Percentiles rank a stretch among this genome's conserved stretches.
Evolutionary conservation across 2,797 vertebrate species (phyloP).

Genomic region (Xiphorhynchus erythropygius): DNA sequence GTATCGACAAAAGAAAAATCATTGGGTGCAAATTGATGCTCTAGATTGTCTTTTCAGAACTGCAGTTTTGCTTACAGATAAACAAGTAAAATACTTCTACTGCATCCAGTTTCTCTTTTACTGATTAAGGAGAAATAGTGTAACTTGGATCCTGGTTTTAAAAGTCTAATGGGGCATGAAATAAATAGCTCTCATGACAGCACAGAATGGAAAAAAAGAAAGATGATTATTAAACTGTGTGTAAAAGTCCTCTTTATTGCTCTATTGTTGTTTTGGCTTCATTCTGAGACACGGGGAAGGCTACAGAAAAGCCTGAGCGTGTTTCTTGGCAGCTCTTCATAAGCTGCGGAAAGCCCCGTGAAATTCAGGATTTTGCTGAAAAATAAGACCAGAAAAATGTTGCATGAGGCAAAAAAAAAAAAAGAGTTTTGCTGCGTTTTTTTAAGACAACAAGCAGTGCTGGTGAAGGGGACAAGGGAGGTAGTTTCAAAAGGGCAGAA

Average conservation of each 20-base stretch:
- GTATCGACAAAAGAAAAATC: not conserved
- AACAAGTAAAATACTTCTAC: not conserved
- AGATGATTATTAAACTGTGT: constrained; percentile 36
- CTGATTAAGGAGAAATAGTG: not conserved
- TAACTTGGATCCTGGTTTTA: constrained; percentile 32
- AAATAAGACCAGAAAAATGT: not conserved
- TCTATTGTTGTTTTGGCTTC: constrained; percentile 52
- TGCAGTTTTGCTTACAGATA: constrained; percentile 8
- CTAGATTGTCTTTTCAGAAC: not conserved
- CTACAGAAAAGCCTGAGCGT: not conserved
- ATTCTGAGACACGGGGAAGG: not conserved
- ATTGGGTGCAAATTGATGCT: not conserved
- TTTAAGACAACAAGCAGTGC: not conserved
- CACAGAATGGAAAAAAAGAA: not conserved
- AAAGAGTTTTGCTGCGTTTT: not conserved
- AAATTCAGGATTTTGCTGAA: constrained; percentile 12
- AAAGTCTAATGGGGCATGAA: constrained; percentile 39
- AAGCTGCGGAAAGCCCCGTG: constrained; percentile 40
- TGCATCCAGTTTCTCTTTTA: not conserved
- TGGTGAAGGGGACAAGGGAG: not conserved
- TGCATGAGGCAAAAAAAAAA: not conserved
- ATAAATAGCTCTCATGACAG: constrained; percentile 51
- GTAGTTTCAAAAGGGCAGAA: not conserved
- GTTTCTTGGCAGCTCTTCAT: constrained; percentile 36
- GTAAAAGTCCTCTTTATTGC: constrained; percentile 45